Base-by-base conservation (phyloP, 2,888 invertebrate genomes). In the Pyrocoelia pectoralis region DNA sequence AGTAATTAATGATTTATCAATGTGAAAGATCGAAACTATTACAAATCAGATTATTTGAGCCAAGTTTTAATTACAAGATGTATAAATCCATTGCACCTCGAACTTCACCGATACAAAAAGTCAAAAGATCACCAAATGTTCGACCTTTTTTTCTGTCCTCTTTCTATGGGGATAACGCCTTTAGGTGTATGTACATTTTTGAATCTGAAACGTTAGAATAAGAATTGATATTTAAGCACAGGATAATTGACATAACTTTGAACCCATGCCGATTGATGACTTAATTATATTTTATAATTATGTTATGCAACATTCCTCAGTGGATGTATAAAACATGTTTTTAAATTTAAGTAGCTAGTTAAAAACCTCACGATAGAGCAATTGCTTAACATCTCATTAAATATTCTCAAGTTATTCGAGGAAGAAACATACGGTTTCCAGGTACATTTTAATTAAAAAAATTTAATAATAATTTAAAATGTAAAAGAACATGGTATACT, bases 391-490 rank as follows among this genome's bases (percentile, higher is more conserved):
- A 33, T n/a, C 33, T n/a, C 2, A 8, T 33, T 33, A 33, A 33
- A 33, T 33, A 33, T n/a, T n/a, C n/a, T n/a, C n/a, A n/a, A n/a
- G n/a, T n/a, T n/a, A n/a, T 33, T 33, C 33, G 33, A 33, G n/a
- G n/a, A n/a, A 33, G 33, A 33, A n/a, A 33, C 24, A n/a, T 33
- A 33, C 33, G 33, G 33, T 33, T 33, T 33, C 33, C 33, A 33
- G 33, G 33, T n/a, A 33, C 33, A 33, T 33, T 33, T 33, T 33
- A 33, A 33, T 33, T 33, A 33, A 33, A 33, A 33, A 33, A 4
- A n/a, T 33, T 33, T 33, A 33, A 33, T 33, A 4, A 33, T 6
- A 33, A 4, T 33, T 33, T 33, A 33, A 33, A 33, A 33, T n/a
- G n/a, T n/a, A 8, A 2, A 6, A 10, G 33, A 33, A n/a, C n/a